Evolutionary conservation across 2,113 vertebrate genomes (phyloP).

Genomic region (Trachemys scripta): DNA sequence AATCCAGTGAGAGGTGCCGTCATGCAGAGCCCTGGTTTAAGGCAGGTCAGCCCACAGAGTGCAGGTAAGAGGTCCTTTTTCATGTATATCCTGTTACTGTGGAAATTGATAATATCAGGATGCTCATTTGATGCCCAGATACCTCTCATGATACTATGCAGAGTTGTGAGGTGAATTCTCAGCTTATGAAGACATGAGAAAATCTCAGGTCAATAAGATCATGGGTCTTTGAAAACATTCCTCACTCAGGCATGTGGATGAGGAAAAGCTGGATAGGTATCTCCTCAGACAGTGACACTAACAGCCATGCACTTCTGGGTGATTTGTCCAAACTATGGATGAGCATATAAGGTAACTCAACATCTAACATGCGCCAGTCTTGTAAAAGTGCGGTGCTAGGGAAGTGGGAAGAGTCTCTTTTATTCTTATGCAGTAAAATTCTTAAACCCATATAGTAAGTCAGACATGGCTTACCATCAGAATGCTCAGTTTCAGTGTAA

Average conservation of each 20-base stretch:
- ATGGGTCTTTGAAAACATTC: background rate
- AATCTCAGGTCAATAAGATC: background rate
- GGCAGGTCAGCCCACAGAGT: conserved; percentile 81
- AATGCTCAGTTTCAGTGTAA: background rate
- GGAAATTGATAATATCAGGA: background rate
- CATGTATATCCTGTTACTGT: rapidly evolving
- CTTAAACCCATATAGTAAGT: background rate
- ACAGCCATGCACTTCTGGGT: background rate
- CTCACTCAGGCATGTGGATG: background rate
- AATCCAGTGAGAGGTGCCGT: conserved; percentile 80
- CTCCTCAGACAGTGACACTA: background rate
- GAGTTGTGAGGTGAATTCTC: background rate
- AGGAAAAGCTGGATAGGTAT: background rate
- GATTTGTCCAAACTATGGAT: background rate
- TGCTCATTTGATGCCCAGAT: background rate
- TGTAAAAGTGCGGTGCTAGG: background rate
- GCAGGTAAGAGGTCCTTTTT: conserved; percentile 77
- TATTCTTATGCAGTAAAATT: background rate
- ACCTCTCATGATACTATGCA: background rate
- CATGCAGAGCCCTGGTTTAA: conserved; percentile 79
- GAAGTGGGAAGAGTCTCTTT: background rate
- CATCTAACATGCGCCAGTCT: background rate
- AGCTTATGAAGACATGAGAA: background rate
- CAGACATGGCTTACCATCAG: background rate
- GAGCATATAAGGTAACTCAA: background rate